Percentiles rank a stretch among this genome's conserved stretches.
Conservation (phyloP, 2,113 vertebrate genomes). For the Microcebus griseorufus region DNA sequence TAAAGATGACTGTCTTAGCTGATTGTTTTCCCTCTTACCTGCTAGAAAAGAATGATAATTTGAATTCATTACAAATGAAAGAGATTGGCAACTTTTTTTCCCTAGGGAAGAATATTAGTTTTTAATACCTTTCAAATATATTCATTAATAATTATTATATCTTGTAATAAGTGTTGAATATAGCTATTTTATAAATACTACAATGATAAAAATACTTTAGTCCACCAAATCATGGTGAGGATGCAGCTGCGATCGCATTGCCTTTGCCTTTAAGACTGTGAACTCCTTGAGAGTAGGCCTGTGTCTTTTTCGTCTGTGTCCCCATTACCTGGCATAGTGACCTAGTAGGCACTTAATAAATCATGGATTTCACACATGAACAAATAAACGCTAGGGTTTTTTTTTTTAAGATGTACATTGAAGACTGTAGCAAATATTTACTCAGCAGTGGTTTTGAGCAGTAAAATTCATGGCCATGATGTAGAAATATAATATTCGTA, state of each 20-base stretch:
- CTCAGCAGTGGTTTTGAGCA: constrained; percentile 42
- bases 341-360: constrained; percentile 45
- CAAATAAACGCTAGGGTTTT: neutral
- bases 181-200: neutral
- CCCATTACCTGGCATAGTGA: neutral
- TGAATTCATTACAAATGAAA: constrained; percentile 47
- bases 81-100: neutral
- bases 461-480: constrained; percentile 33
- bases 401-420: constrained; percentile 13
- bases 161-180: neutral
- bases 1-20: neutral
- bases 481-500: constrained; percentile 36
- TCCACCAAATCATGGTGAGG: neutral
- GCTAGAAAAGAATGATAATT: constrained; percentile 26
- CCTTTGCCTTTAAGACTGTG: neutral
- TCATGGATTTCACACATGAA: neutral
- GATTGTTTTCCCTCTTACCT: neutral
- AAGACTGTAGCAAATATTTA: constrained; percentile 48
- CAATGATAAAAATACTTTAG: constrained; percentile 8
- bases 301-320: neutral
- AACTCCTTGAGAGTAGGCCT: neutral
- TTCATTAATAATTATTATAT: neutral
- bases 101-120: neutral
- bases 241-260: neutral
- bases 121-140: constrained; percentile 20